Percentiles rank a stretch among this genome's conserved stretches.
phyloP scores from a whole-genome alignment of 2,113 vertebrate species.

The Cavia porcellus region DNA sequence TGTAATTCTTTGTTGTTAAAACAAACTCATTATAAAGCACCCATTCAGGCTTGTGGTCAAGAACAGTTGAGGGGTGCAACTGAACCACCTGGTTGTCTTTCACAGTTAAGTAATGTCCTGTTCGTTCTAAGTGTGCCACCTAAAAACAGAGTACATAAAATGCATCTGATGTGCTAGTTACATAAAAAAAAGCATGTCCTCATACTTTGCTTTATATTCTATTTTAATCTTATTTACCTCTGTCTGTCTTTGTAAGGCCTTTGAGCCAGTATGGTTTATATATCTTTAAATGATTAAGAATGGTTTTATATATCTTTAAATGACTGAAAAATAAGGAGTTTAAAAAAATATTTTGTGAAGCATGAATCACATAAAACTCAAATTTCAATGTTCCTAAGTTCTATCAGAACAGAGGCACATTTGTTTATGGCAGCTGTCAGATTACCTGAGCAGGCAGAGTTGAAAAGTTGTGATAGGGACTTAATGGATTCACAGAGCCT shows the following conservation, averaged over 20 bases:
- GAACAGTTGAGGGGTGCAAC: slow-evolving; percentile 97
- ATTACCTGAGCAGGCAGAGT: not conserved
- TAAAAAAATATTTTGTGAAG: not conserved
- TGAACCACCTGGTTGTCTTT: slow-evolving; percentile 99
- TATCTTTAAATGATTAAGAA: not conserved
- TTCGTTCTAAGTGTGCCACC: slow-evolving; percentile 97
- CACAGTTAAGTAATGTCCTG: slow-evolving; percentile 97
- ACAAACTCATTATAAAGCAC: slow-evolving; percentile 99
- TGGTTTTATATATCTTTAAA: not conserved
- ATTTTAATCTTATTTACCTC: not conserved
- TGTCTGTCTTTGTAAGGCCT: not conserved
- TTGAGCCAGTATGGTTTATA: not conserved
- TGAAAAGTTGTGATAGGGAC: not conserved
- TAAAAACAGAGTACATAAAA: slow-evolving; percentile 79
- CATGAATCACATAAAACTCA: not conserved
- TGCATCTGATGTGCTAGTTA: not conserved
- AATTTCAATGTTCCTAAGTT: not conserved
- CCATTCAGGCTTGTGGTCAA: slow-evolving; percentile 99
- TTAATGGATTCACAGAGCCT: not conserved
- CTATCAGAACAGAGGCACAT: not conserved
- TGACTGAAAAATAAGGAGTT: not conserved
- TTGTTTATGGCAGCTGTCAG: not conserved
- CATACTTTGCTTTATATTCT: not conserved
- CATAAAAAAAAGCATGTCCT: not conserved
- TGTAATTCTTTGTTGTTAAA: slow-evolving; percentile 98